Evolutionary conservation across 1,140 invertebrate species (phyloP).

Genomic region (Zaprionus kolodkinae): DNA sequence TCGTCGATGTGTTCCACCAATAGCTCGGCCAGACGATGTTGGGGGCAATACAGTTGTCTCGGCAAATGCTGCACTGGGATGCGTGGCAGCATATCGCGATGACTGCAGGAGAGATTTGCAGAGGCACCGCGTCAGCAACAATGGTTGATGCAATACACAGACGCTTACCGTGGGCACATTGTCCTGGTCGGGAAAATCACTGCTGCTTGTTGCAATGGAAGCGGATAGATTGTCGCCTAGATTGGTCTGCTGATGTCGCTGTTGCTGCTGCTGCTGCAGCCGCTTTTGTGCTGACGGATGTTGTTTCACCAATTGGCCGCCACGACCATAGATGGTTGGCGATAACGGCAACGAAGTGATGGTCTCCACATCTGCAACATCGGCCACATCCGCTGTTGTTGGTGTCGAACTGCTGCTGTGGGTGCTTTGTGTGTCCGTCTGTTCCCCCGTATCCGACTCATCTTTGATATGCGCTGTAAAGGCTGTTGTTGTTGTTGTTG

Average conservation of each 20-base stretch:
- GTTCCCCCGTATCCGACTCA: constrained; percentile 52
- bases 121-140: constrained; percentile 26
- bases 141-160: not conserved
- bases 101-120: constrained; percentile 57
- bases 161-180: constrained; percentile 70
- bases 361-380: constrained; percentile 58
- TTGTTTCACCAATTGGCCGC: constrained; percentile 51
- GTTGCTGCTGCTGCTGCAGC: constrained; percentile 11
- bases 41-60: constrained; percentile 43
- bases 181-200: constrained; percentile 53
- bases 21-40: not conserved
- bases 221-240: constrained; percentile 17
- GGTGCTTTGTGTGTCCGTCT: constrained; percentile 69
- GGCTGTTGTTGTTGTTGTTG: not conserved
- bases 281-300: constrained; percentile 25
- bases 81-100: constrained; percentile 61
- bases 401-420: constrained; percentile 75
- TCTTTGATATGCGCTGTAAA: constrained; percentile 42
- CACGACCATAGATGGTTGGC: constrained; percentile 40
- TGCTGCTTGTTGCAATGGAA: constrained; percentile 26
- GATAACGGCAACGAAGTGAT: constrained; percentile 63
- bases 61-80: constrained; percentile 71
- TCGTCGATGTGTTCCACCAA: constrained; percentile 56
- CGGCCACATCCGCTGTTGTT: constrained; percentile 79
- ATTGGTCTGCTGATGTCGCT: constrained; percentile 8